A percentile compares a stretch with the other conserved stretches of the same genome.
phyloP scores from a whole-genome alignment of 2,888 invertebrate species.

The Rhimphoctona megacephalus region DNA sequence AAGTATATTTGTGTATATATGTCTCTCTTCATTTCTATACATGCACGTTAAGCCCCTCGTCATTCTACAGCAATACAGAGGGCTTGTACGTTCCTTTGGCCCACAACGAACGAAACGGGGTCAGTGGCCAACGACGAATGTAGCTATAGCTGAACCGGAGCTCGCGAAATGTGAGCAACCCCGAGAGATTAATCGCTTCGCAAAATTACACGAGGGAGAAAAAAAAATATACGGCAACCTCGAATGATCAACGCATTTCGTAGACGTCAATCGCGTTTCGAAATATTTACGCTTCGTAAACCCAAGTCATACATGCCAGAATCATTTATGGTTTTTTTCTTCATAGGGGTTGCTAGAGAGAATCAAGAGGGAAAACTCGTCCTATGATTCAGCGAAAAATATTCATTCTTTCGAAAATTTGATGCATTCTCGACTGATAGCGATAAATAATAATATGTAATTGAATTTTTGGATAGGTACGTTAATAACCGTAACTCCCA shows the following conservation, averaged over 20 bases:
- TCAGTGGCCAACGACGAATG: slow-evolving; percentile 38
- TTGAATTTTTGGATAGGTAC: background rate
- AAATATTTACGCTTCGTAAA: background rate
- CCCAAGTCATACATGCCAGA: background rate
- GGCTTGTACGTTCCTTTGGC: slow-evolving; percentile 21
- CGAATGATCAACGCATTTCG: background rate
- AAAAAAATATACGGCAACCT: background rate
- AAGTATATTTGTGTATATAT: background rate
- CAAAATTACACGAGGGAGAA: slow-evolving; percentile 17
- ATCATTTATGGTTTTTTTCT: background rate
- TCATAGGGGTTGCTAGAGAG: background rate
- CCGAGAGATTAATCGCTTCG: slow-evolving; percentile 50
- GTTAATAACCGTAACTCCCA: no score
- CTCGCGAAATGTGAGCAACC: slow-evolving; percentile 5
- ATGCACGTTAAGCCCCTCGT: slow-evolving; percentile 13
- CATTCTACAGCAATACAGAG: slow-evolving; percentile 9
- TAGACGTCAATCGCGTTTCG: background rate
- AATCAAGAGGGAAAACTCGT: background rate
- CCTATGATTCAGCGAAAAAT: background rate
- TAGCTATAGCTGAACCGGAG: background rate
- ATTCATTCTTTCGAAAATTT: background rate
- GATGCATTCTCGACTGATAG: background rate
- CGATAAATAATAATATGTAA: background rate
- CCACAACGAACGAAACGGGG: slow-evolving; percentile 30
- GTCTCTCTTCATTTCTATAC: slow-evolving; percentile 1